phyloP scores from a whole-genome alignment of 2,888 invertebrate species.

The Thysanoteuthis rhombus region DNA sequence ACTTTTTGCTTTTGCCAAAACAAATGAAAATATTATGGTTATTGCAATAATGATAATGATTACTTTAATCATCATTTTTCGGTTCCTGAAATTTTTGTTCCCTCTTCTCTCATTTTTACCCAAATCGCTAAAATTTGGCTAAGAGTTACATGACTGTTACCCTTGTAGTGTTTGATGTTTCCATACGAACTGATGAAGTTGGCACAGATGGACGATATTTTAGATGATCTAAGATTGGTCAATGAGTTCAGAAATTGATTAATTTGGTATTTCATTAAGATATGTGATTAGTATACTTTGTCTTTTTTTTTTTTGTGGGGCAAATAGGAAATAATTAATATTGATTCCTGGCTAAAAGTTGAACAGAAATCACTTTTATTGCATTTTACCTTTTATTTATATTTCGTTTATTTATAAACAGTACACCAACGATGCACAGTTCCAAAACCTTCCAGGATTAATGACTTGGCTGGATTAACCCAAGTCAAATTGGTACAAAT shows the following conservation, averaged over 20 bases:
- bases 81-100: neutral
- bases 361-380: neutral
- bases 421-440: neutral
- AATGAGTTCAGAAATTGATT: neutral
- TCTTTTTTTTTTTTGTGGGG: neutral
- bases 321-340: constrained; percentile 12
- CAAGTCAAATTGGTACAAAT: neutral
- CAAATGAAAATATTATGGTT: neutral
- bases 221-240: constrained; percentile 12
- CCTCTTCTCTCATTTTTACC: neutral
- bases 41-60: neutral
- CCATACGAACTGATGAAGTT: neutral
- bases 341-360: neutral
- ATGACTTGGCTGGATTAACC: neutral
- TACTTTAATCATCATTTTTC: neutral
- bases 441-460: neutral
- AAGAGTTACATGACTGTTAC: neutral
- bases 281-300: neutral
- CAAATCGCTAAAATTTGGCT: neutral
- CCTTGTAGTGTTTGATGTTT: neutral
- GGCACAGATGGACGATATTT: neutral
- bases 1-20: neutral
- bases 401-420: neutral
- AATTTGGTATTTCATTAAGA: neutral
- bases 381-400: neutral